Evolutionary conservation across 2,113 vertebrate genomes (phyloP).

Genomic region (Pitta sordida): DNA sequence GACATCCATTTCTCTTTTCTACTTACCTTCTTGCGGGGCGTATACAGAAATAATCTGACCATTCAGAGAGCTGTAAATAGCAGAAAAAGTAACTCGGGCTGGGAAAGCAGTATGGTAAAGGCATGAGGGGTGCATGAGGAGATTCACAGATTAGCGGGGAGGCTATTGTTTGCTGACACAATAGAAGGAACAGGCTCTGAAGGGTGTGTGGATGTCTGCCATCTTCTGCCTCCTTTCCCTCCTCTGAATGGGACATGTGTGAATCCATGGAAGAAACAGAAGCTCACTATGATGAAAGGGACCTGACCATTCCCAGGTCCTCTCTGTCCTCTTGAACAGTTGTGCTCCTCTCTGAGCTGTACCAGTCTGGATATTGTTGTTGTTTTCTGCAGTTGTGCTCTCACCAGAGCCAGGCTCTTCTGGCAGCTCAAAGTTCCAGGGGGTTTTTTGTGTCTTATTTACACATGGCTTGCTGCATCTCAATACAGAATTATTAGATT

Average conservation of each 20-base stretch:
- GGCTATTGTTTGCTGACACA: constrained; percentile 54
- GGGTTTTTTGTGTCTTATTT: not conserved
- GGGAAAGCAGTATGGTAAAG: constrained; percentile 45
- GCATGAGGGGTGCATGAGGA: constrained; percentile 37
- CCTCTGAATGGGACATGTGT: not conserved
- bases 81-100: not conserved
- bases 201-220: constrained; percentile 44
- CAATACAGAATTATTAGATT: not conserved
- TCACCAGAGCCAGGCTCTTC: not conserved
- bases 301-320: not conserved
- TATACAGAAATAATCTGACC: not conserved
- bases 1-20: not conserved
- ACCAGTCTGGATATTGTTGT: not conserved
- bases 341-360: not conserved
- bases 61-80: not conserved
- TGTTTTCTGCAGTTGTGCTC: not conserved
- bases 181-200: constrained; percentile 41
- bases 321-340: accelerated
- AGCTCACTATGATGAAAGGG: not conserved
- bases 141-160: constrained; percentile 20
- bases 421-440: not conserved
- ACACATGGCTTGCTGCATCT: not conserved
- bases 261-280: not conserved
- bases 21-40: not conserved
- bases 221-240: not conserved